These are phyloP conservation scores for Aptenodytes patagonicus DNA, from an alignment of 2,113 vertebrate species.

Conservation along the genomic window DNA sequence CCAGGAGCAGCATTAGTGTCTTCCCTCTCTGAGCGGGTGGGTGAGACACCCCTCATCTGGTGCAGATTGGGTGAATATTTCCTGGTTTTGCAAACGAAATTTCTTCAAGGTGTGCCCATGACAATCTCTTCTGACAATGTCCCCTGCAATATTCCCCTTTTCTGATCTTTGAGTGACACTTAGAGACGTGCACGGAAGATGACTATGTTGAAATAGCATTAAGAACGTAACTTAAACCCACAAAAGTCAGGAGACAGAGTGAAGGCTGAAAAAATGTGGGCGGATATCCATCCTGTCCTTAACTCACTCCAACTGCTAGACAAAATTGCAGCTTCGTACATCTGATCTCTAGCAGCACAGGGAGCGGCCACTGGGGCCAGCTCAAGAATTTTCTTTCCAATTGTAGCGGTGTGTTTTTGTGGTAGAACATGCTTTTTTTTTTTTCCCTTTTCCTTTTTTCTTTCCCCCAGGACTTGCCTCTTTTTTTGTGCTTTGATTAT, in stretches of 20 bases:
- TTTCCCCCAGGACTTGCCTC: not conserved
- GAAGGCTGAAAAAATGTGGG: conserved; percentile 42
- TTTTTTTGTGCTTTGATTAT: not conserved
- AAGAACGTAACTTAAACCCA: conserved; percentile 9
- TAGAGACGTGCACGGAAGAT: not conserved
- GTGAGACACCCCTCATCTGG: not conserved
- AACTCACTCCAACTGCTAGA: conserved; percentile 46
- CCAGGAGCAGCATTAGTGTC: not conserved
- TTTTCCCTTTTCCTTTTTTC: not conserved
- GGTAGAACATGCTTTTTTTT: not conserved
- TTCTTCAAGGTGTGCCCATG: not conserved
- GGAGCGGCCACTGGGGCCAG: conserved; percentile 47
- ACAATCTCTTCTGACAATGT: not conserved
- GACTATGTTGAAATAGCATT: not conserved
- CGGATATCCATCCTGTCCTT: conserved; percentile 57
- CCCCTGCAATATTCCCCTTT: not conserved
- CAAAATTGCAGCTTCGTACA: conserved; percentile 37
- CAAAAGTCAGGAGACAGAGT: conserved; percentile 27
- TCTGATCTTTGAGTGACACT: not conserved
- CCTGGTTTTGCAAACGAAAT: not conserved
- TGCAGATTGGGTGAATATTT: not conserved
- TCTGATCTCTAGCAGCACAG: conserved; percentile 34
- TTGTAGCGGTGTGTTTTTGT: conserved; percentile 15
- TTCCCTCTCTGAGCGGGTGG: not conserved
- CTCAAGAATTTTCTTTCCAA: conserved; percentile 45